Evolutionary conservation across 2,113 vertebrate species (phyloP).

Genomic region (Laticauda colubrina): DNA sequence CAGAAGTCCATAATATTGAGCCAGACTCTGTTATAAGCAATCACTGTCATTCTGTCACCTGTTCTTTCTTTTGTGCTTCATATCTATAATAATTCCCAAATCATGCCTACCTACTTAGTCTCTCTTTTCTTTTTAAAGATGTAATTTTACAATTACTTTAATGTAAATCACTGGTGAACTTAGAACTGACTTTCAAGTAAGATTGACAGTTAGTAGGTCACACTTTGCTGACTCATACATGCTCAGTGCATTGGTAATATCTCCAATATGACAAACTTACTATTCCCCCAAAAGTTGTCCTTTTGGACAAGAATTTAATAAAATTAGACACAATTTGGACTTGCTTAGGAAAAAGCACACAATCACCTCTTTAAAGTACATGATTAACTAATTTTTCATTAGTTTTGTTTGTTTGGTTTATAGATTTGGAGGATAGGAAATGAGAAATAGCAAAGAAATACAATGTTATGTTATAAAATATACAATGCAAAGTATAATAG

Average conservation of each 20-base stretch:
- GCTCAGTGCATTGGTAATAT: neutral
- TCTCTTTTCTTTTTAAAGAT: neutral
- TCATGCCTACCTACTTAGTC: neutral
- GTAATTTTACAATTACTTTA: neutral
- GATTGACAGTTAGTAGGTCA: neutral
- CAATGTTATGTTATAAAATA: neutral
- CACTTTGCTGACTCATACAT: neutral
- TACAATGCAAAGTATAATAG: neutral
- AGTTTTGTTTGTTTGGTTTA: neutral
- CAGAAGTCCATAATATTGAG: neutral
- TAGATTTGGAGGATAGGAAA: neutral
- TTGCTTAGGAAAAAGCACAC: neutral
- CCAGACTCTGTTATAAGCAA: neutral
- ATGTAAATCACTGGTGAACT: neutral
- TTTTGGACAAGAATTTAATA: neutral
- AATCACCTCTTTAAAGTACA: neutral
- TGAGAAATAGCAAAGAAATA: neutral
- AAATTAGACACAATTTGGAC: neutral
- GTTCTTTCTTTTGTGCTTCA: neutral
- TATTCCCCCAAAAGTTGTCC: neutral
- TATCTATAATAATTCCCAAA: neutral
- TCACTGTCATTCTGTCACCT: neutral
- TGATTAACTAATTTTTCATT: neutral
- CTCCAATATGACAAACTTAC: neutral
- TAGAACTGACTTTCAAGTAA: neutral